A percentile compares a stretch with the other conserved stretches of the same genome.
These are phyloP conservation scores for Spea multiplicata DNA, from an alignment of 2,113 vertebrate genomes.

Conservation along the genomic window DNA sequence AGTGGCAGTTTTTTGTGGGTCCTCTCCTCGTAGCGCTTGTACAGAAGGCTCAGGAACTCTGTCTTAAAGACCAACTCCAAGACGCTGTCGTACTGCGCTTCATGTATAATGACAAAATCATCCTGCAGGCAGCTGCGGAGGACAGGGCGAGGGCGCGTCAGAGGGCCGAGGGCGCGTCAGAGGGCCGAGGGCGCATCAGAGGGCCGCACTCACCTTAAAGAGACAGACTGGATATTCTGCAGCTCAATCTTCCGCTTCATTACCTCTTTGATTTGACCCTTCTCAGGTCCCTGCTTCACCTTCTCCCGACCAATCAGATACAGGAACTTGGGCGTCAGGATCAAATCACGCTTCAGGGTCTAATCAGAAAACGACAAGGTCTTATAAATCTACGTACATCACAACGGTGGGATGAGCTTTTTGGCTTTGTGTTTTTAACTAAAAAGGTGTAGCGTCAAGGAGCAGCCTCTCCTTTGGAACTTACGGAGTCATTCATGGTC, in stretches of 20 bases:
- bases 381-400: not conserved
- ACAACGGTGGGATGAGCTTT: too few species aligned
- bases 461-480: too few species aligned
- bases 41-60: constrained; percentile 75
- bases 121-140: constrained; percentile 70
- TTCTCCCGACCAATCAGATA: constrained; percentile 81
- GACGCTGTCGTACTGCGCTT: constrained; percentile 78
- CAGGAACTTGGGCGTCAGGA: constrained; percentile 74
- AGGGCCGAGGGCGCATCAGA: not conserved
- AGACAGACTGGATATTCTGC: constrained; percentile 72
- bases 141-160: not conserved
- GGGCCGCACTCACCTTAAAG: constrained; percentile 67
- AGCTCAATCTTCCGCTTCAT: constrained; percentile 77
- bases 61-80: constrained; percentile 77
- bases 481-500: too few species aligned
- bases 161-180: not conserved
- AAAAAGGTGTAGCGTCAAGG: too few species aligned
- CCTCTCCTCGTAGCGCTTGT: constrained; percentile 72
- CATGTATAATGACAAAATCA: constrained; percentile 75
- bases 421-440: too few species aligned
- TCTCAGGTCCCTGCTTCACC: constrained; percentile 78
- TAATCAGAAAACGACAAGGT: constrained; percentile 28
- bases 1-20: constrained; percentile 63
- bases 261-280: constrained; percentile 75
- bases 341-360: constrained; percentile 73